phyloP scores from a whole-genome alignment of 2,113 vertebrate species.

The Thunnus thynnus region DNA sequence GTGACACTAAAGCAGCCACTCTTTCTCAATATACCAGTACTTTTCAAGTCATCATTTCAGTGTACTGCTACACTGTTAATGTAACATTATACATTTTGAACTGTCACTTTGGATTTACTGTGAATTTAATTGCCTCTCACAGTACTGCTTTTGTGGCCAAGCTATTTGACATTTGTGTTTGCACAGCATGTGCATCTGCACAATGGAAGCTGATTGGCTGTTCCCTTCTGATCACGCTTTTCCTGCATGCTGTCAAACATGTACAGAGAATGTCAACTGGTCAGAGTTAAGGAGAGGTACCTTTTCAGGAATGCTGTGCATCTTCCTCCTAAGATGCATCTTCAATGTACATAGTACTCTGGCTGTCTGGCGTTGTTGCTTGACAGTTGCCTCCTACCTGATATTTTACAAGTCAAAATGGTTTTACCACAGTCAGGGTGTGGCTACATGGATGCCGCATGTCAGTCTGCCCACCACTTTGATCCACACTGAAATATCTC shows the following conservation, averaged over 20 bases:
- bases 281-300: background rate
- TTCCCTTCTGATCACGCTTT: slow-evolving; percentile 3
- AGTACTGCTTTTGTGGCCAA: background rate
- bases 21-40: background rate
- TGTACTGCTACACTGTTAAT: background rate
- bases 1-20: background rate
- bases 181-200: background rate
- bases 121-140: background rate
- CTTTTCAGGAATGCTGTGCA: background rate
- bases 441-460: no score
- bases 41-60: background rate
- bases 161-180: background rate
- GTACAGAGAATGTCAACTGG: background rate
- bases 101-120: background rate
- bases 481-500: no score
- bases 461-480: no score
- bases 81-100: background rate
- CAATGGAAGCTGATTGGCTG: slow-evolving; percentile 16
- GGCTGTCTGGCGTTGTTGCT: background rate
- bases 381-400: background rate
- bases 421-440: no score
- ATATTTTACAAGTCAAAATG: no score
- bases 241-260: background rate
- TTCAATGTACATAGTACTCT: background rate
- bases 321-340: background rate